Base-by-base conservation (phyloP, 92 coral and sea anemone species). In the Porites lobata region DNA sequence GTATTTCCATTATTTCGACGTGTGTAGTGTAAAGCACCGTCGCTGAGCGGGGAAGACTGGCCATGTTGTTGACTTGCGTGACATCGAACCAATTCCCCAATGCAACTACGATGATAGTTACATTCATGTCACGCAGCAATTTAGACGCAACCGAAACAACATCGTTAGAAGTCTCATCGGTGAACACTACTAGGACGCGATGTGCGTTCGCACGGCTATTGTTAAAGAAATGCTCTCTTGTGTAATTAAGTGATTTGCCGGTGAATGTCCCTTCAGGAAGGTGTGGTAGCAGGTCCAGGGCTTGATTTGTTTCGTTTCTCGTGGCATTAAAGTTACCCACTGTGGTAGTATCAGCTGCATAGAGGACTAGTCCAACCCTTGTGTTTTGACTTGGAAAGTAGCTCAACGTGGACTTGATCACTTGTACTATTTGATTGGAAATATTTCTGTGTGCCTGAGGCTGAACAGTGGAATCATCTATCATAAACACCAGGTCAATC, bases 101-200 rank as follows among this genome's bases (percentile, higher is more conserved):
- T 1, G 84, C 88, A 58, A 84, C 82, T 54, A 76, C 88, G 50
- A 84, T 17, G 10, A 84, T 59, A 38, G 88, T 84, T 5, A 84
- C 88, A 59, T 84, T 84, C 82, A 71, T 84, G n/a, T 84, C 12
- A 21, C 43, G 72, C 17, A 84, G 70, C 24, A 75, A 43, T 61
- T 74, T 75, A 0, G 88, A 58, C 4, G 88, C 83, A 20, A 75
- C 72, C 4, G 67, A n/a, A 8, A 84, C 79, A 4, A 50, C 88
- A 14, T 84, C 88, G 18, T 74, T 84, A 6, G 88, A 72, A 3
- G 80, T 59, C 2, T 82, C 50, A 13, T 43, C 74, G 13, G 84
- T 75, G 65, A 84, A 71, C 20, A 84, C 50, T 26, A 84, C 81
- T 0, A 84, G 88, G 11, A 76, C 88, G 43, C 79, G 78, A 24